Evolutionary conservation across 1,140 invertebrate genomes (phyloP), one percentile per base, ranked within the genome.

Genomic region (Formica selysi): DNA sequence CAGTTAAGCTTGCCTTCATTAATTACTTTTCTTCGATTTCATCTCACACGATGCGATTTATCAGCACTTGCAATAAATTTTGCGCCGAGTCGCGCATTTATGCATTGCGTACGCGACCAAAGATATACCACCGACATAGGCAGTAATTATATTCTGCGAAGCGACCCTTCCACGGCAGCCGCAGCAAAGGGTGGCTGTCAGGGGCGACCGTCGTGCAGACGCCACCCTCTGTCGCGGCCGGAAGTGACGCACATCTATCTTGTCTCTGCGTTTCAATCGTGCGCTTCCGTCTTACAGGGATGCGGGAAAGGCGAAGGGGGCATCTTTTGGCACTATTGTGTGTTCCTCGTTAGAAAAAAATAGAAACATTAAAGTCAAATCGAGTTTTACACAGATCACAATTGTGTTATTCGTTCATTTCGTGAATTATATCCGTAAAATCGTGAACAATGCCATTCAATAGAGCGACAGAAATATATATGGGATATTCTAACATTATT

Each of bases 181-280:
- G 57, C 79, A 80, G 48, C 48, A 48, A 70, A 44, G 79, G 79
- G 79, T 83, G 79, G 13, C 54, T 74, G 68, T 83, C 78, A 64
- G 84, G 84, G 89, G 91, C 89, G 90, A 89, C 88, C 93, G 93
- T 87, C 93, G 92, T 86, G 85, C 81, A 94, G 94, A 94, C 94
- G 94, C 93, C 93, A 95, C 91, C 93, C 92, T 93, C 93, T 92
- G 93, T 94, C 93, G 93, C 92, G 93, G 92, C 93, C 93, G 94
- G 94, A 95, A 95, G 93, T 94, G 92, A 94, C 92, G 93, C 93
- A 94, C 93, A 94, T 95, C 93, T 92, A 95, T 94, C 93, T 94
- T 94, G 91, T 91, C 91, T 85, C 87, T 90, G 91, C 91, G 91
- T 86, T 90, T 93, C 89, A 91, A 93, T 90, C 91, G 90, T 92